Conservation (phyloP, 1,140 invertebrate species). For the Eriosoma lanigerum region DNA sequence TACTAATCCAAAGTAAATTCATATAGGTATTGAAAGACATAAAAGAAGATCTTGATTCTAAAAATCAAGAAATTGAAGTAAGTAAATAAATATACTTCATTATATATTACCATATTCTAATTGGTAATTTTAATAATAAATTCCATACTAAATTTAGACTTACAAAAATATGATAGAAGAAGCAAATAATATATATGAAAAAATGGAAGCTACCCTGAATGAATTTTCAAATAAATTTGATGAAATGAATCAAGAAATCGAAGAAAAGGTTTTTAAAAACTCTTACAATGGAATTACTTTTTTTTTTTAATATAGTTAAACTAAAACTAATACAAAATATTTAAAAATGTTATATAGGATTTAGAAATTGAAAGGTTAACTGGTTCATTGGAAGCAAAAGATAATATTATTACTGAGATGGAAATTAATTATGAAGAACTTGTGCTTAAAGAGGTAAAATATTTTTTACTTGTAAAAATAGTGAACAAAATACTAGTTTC, state of each 20-base stretch:
- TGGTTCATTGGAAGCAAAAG: conserved; percentile 34
- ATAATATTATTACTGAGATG: conserved; percentile 38
- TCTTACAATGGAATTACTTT: no score
- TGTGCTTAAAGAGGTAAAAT: neutral
- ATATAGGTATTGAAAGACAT: neutral
- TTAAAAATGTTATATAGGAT: conserved; percentile 5
- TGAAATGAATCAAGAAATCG: neutral
- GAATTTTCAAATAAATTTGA: conserved; percentile 23
- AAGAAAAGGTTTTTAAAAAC: conserved; percentile 13
- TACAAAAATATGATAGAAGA: conserved; percentile 17
- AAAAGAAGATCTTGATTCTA: conserved; percentile 10
- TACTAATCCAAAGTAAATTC: neutral
- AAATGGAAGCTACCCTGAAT: conserved; percentile 1
- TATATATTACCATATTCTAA: no score
- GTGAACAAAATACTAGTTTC: no score
- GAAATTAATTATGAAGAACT: conserved; percentile 14
- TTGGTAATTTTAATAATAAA: neutral
- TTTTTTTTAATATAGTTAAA: no score
- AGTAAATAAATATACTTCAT: no score
- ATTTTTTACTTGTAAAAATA: neutral
- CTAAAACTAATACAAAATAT: no score
- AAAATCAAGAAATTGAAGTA: conserved; percentile 42
- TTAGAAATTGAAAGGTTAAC: conserved; percentile 52
- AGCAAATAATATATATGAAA: conserved; percentile 41
- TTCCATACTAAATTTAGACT: conserved; percentile 28